A percentile compares a stretch with the other conserved stretches of the same genome.
These are phyloP conservation scores for Ostrea denselamellosa DNA, from an alignment of 1,140 invertebrate genomes.

Conservation along the genomic window DNA sequence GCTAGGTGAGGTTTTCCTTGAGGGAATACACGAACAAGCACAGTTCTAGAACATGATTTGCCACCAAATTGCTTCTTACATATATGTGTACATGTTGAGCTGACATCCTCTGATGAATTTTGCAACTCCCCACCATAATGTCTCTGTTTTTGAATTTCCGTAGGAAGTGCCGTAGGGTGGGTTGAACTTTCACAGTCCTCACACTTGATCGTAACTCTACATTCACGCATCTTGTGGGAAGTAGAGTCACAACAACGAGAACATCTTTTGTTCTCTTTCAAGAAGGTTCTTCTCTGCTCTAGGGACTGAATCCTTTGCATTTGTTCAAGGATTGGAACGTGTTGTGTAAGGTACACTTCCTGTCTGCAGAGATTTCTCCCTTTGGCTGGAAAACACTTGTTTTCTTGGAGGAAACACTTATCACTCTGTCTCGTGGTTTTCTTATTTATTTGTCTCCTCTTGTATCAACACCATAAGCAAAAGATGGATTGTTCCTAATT, in stretches of 20 bases:
- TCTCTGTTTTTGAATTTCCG: not conserved
- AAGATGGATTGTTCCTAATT: not conserved
- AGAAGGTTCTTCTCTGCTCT: not conserved
- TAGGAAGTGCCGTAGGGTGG: slow-evolving; percentile 13
- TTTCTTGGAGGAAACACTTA: too few species aligned
- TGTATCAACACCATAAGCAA: not conserved
- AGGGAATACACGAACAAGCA: slow-evolving; percentile 39
- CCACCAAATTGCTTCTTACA: not conserved
- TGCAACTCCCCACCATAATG: slow-evolving; percentile 2
- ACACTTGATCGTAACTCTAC: slow-evolving; percentile 16
- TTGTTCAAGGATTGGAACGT: not conserved
- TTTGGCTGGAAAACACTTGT: too few species aligned
- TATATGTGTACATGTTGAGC: slow-evolving; percentile 9
- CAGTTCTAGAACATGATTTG: slow-evolving; percentile 32
- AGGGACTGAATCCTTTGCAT: slow-evolving; percentile 23
- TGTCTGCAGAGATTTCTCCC: too few species aligned
- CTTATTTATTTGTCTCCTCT: not conserved
- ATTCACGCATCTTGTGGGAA: slow-evolving; percentile 26
- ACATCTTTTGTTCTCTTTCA: slow-evolving; percentile 35
- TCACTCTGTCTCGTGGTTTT: too few species aligned
- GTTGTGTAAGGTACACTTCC: slow-evolving; percentile 31
- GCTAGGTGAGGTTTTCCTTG: not conserved
- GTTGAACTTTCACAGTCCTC: slow-evolving; percentile 25
- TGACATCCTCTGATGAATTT: not conserved
- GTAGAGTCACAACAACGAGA: slow-evolving; percentile 37